Evolutionary conservation across 2,797 vertebrate genomes (phyloP).

Genomic region (Acropternis orthonyx): DNA sequence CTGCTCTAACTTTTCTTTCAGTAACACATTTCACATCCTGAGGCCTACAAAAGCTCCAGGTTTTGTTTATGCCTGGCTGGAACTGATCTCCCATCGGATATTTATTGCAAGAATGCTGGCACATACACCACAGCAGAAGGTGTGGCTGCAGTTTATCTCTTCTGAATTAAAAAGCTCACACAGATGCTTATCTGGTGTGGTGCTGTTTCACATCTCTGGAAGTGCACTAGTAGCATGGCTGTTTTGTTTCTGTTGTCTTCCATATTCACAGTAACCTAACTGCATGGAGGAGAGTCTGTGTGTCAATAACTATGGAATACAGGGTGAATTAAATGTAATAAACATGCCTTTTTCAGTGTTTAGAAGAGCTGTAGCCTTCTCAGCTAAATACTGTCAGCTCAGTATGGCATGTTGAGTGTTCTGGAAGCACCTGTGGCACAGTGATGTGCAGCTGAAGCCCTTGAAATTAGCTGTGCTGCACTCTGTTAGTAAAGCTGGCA

Average conservation of each 20-base stretch:
- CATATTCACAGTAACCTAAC: slow-evolving; percentile 33
- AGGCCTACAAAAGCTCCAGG: slow-evolving; percentile 98
- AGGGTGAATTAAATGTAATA: background rate
- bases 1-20: slow-evolving; percentile 76
- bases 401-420: background rate
- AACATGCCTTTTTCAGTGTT: background rate
- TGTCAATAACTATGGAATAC: background rate
- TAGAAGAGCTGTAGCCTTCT: background rate
- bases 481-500: background rate
- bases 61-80: slow-evolving; percentile 98
- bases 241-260: slow-evolving; percentile 26
- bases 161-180: slow-evolving; percentile 51
- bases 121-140: slow-evolving; percentile 99
- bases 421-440: rapidly evolving
- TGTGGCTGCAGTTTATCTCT: slow-evolving; percentile 80
- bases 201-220: slow-evolving; percentile 15
- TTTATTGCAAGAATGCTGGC: slow-evolving; percentile 99
- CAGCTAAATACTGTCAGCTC: background rate
- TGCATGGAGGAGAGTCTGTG: slow-evolving; percentile 25
- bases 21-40: slow-evolving; percentile 99
- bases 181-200: slow-evolving; percentile 17
- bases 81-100: slow-evolving; percentile 98
- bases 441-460: rapidly evolving
- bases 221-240: slow-evolving; percentile 50
- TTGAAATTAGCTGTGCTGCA: background rate